A percentile compares a stretch with the other conserved stretches of the same genome.
Conservation (phyloP, 2,888 invertebrate genomes). For the Schrankia costaestrigalis region DNA sequence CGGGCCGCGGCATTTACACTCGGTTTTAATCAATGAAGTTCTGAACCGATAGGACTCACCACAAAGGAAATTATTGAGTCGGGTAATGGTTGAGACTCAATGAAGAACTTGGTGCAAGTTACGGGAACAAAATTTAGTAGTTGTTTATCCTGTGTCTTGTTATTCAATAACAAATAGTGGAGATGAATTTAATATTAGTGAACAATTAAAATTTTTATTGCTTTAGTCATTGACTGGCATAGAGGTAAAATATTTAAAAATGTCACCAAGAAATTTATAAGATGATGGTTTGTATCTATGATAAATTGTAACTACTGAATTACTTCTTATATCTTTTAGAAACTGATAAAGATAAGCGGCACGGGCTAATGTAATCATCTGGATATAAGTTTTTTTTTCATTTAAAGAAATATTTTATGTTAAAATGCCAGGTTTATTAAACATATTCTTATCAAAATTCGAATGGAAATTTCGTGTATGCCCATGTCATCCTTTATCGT, state of each 20-base stretch:
- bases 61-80: slow-evolving; percentile 75
- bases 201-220: no score
- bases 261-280: no score
- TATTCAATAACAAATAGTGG: no score
- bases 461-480: slow-evolving; percentile 28
- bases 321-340: no score
- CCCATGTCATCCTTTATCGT: slow-evolving; percentile 42
- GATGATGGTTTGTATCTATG: no score
- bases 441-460: slow-evolving; percentile 24
- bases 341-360: no score
- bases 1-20: slow-evolving; percentile 60
- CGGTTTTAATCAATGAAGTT: slow-evolving; percentile 74
- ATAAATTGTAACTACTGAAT: no score
- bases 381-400: no score
- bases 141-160: slow-evolving; percentile 7
- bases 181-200: no score
- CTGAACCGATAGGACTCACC: slow-evolving; percentile 55
- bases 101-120: slow-evolving; percentile 41
- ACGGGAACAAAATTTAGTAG: slow-evolving; percentile 4
- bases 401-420: slow-evolving; percentile 7
- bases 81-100: slow-evolving; percentile 45
- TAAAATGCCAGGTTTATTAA: slow-evolving; percentile 10
- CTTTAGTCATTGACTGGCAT: no score
- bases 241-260: no score
- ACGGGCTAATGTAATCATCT: neutral